A percentile compares a stretch with the other conserved stretches of the same genome.
phyloP scores from a whole-genome alignment of 1,140 invertebrate species.

The Caligus rogercresseyi region DNA sequence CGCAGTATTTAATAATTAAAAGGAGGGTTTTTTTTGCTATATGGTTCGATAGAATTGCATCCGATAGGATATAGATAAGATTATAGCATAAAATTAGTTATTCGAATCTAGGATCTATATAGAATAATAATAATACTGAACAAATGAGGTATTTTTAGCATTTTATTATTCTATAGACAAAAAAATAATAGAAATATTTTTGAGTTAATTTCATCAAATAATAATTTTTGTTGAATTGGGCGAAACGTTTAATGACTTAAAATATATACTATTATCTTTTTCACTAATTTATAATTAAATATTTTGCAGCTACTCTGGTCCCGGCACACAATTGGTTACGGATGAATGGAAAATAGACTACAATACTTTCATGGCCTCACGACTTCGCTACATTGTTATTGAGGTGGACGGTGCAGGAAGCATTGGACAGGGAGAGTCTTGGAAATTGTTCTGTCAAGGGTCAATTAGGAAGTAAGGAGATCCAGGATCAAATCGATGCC shows the following conservation, averaged over 20 bases:
- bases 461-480: constrained; percentile 1
- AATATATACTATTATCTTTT: not conserved
- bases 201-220: no score
- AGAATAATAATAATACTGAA: no score
- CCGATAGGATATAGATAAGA: no score
- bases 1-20: no score
- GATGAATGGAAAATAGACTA: constrained; percentile 10
- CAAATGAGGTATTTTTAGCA: no score
- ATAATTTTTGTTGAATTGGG: no score
- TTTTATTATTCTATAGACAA: no score
- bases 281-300: not conserved
- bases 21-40: no score
- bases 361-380: constrained; percentile 4
- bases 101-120: no score
- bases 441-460: not conserved
- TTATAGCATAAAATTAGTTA: no score
- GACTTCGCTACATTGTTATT: not conserved
- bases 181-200: no score
- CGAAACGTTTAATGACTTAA: not conserved
- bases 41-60: no score
- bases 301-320: constrained; percentile 10
- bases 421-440: constrained; percentile 4
- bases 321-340: constrained; percentile 1
- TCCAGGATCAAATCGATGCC: constrained; percentile 8
- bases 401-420: constrained; percentile 10